Evolutionary conservation across 2,888 invertebrate species (phyloP), one percentile per base, ranked within the genome.

Genomic region (Sinelater perroti): DNA sequence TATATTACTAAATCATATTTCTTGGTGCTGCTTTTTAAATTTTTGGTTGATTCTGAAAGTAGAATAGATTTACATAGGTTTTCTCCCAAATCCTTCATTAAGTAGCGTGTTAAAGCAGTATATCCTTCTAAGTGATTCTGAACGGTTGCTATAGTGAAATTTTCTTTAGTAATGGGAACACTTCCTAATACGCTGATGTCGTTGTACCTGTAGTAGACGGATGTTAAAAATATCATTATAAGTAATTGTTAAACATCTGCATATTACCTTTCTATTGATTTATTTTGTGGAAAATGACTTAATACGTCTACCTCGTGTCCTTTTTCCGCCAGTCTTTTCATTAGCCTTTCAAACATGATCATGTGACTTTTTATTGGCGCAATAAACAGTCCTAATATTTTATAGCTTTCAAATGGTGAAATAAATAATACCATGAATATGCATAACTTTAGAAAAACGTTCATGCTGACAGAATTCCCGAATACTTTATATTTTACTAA

Each of bases 1-100:
- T 80, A 78, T 6, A 86, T 72, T 0, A 85, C 74, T 4, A 86
- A 66, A 69, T 89, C 88, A 59, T 85, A 89, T 33, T 81, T 79
- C 2, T 64, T 65, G 18, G 30, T 56, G 18, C 61, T 63, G 10
- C 62, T 46, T 57, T 54, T 63, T 1, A 70, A 47, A 16, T 66
- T 14, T 54, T 61, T 44, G 8, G 76, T 62, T 1, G 58, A 52
- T 0, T 68, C 46, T 3, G 71, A 65, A 1, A 64, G 17, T 4
- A 79, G 62, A 1, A 63, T 62, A 0, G 11, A 18, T 13, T 66
- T 54, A 51, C 80, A 80, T 2, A 54, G 2, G 0, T 58, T 3
- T 1, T 49, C 1, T 1, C 68, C 70, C 57, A 59, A 59, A 0
- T 4, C 0, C 1, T 42, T 20, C 7, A 72, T 8, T 2, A 63